Evolutionary conservation across 1,140 invertebrate genomes (phyloP).

Genomic region (Ptiloglossa arizonensis): DNA sequence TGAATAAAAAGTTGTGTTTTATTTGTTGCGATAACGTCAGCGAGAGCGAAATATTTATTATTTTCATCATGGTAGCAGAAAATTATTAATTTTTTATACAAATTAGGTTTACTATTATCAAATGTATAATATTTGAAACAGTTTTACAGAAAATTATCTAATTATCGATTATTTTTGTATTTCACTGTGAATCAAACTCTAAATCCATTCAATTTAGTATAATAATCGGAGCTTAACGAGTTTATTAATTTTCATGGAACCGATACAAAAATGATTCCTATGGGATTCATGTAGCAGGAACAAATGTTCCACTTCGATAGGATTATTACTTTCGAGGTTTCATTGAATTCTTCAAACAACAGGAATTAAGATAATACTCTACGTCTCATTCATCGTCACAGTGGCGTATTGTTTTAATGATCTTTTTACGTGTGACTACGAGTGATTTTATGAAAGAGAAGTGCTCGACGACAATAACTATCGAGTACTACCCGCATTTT

Average conservation of each 20-base stretch:
- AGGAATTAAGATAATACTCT: not conserved
- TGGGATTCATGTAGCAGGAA: not conserved
- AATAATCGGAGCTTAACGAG: not conserved
- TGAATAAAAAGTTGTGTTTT: too few species aligned
- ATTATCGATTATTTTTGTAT: too few species aligned
- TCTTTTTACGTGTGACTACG: not conserved
- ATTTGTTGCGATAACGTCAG: too few species aligned
- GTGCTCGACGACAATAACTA: slow-evolving; percentile 13
- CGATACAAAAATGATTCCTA: not conserved
- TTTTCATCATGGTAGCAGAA: too few species aligned
- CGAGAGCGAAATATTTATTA: too few species aligned
- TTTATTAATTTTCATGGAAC: too few species aligned
- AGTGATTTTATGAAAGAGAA: not conserved
- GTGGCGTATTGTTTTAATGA: slow-evolving; percentile 24
- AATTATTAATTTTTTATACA: too few species aligned
- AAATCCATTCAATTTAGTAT: not conserved
- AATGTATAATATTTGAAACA: too few species aligned
- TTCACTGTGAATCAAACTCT: not conserved
- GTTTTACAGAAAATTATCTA: too few species aligned
- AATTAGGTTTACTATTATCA: too few species aligned
- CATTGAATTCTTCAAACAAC: slow-evolving; percentile 7
- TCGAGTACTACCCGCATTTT: slow-evolving; percentile 24
- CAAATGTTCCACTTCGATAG: not conserved
- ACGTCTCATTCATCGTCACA: not conserved
- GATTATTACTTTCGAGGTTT: slow-evolving; percentile 2